These are phyloP conservation scores for Tribolium castaneum DNA, from an alignment of 1,140 invertebrate species.

Conservation along the genomic window DNA sequence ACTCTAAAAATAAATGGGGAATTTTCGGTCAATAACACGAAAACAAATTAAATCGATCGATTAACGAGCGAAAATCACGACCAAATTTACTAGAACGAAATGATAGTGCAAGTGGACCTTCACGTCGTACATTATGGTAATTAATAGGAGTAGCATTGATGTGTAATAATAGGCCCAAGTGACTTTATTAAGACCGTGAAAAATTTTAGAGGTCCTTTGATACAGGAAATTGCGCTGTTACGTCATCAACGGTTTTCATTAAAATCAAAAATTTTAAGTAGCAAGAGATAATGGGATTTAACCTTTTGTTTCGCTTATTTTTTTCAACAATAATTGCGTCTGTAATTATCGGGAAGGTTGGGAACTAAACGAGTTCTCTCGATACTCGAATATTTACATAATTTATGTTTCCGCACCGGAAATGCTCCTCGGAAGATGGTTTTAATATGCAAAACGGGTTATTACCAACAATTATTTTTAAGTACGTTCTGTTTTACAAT, in stretches of 20 bases:
- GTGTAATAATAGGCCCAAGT: slow-evolving; percentile 4
- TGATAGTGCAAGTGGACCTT: slow-evolving; percentile 3
- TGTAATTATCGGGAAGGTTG: not conserved
- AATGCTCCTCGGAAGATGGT: not conserved
- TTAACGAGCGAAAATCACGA: not conserved
- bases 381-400: not conserved
- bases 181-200: slow-evolving; percentile 3
- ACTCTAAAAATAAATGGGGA: not conserved
- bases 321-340: not conserved
- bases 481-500: no score
- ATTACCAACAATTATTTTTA: no score
- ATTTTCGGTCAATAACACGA: not conserved
- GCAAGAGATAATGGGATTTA: not conserved
- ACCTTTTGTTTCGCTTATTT: not conserved
- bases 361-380: not conserved
- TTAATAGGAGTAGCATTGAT: slow-evolving; percentile 3
- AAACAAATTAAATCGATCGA: not conserved
- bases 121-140: not conserved
- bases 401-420: not conserved
- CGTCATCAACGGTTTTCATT: not conserved
- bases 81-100: not conserved
- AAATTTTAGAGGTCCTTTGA: not conserved
- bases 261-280: no score
- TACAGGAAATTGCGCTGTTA: not conserved
- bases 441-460: no score